Evolutionary conservation across 2,888 invertebrate species (phyloP).

Genomic region (Opisthograptis luteolata): DNA sequence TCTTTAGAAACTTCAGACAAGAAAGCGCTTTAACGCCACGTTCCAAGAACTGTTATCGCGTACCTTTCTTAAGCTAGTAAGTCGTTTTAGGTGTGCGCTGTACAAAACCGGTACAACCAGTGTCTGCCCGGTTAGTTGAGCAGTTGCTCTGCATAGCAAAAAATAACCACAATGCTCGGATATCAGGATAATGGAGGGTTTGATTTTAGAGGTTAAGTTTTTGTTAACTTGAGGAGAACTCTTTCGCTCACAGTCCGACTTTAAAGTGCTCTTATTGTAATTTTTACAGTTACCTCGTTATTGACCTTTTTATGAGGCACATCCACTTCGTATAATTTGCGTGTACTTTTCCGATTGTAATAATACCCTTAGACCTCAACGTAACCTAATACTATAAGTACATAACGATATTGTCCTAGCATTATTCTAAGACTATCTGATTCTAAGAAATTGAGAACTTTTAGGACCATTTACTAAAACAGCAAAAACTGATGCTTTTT

Average conservation of each 20-base stretch:
- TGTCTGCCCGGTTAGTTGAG: conserved; percentile 60
- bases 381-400: no score
- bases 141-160: conserved; percentile 67
- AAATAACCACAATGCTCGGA: conserved; percentile 61
- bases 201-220: conserved; percentile 21
- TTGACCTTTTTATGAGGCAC: no score
- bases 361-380: no score
- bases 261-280: neutral
- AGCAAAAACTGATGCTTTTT: no score
- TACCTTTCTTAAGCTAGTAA: conserved; percentile 17
- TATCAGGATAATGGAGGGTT: conserved; percentile 46
- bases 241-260: neutral
- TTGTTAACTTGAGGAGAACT: neutral
- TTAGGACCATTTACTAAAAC: no score
- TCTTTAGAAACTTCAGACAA: neutral
- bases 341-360: no score
- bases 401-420: no score
- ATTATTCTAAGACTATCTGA: no score
- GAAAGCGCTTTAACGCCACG: neutral
- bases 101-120: conserved; percentile 70
- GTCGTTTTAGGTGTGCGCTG: conserved; percentile 38
- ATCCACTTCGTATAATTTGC: no score
- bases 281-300: no score
- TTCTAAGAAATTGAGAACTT: no score
- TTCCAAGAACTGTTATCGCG: conserved; percentile 37